Conservation (phyloP, 2,888 invertebrate species). For the Pristionchus japonicus region DNA sequence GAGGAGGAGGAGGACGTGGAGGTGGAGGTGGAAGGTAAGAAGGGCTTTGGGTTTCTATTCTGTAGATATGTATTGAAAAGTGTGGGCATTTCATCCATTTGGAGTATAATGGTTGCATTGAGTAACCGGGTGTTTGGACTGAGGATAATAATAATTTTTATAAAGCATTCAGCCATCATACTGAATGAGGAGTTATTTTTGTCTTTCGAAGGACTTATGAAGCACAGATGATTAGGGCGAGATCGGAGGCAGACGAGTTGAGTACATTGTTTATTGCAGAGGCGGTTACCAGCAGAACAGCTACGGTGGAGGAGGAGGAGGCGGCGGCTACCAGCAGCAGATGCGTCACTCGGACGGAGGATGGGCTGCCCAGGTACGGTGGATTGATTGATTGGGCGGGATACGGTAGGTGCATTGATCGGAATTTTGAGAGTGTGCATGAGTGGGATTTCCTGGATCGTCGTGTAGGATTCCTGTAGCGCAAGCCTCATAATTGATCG, state of each 20-base stretch:
- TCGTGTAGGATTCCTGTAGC: no score
- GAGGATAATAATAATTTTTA: background rate
- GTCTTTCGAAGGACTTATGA: background rate
- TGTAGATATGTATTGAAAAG: no score
- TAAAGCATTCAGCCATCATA: no score
- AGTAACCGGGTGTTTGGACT: no score
- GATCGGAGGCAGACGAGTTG: background rate
- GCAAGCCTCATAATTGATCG: no score
- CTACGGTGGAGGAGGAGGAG: background rate
- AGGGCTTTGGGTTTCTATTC: background rate
- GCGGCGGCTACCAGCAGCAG: conserved; percentile 20
- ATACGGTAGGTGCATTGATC: no score
- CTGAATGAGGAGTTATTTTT: no score
- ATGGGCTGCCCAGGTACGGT: conserved; percentile 21
- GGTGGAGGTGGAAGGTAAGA: background rate
- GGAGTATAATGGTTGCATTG: no score
- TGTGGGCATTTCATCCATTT: no score
- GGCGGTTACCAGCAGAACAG: background rate
- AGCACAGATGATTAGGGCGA: background rate
- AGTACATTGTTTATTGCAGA: conserved; percentile 39
- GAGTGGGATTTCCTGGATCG: background rate
- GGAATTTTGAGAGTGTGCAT: no score
- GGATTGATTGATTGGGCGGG: background rate
- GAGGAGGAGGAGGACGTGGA: conserved; percentile 6
- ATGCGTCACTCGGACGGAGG: conserved; percentile 41